Percentiles rank a stretch among this genome's conserved stretches.
phyloP scores from a whole-genome alignment of 2,113 vertebrate species.

The Oreotrochilus melanogaster region DNA sequence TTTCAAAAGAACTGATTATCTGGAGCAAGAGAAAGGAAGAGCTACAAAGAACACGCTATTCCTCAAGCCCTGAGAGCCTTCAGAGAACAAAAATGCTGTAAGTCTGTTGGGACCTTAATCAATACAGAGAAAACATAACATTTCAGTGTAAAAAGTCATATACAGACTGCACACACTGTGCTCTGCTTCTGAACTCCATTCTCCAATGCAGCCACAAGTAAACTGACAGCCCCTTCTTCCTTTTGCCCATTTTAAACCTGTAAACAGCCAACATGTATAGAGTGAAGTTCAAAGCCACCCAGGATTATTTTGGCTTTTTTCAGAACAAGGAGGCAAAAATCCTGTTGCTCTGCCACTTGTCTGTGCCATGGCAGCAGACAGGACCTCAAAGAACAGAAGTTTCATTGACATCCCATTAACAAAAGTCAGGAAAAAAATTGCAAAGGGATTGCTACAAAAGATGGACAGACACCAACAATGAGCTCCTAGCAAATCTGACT shows the following conservation, averaged over 20 bases:
- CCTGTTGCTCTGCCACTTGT: neutral
- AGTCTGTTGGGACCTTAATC: neutral
- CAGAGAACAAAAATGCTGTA: neutral
- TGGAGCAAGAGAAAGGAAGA: neutral
- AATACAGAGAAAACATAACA: neutral
- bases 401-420: neutral
- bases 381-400: neutral
- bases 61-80: neutral
- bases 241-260: neutral
- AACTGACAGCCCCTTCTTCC: neutral
- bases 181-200: neutral
- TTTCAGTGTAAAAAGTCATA: neutral
- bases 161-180: neutral
- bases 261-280: neutral
- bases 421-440: neutral
- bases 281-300: neutral
- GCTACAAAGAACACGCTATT: neutral
- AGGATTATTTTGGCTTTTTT: constrained; percentile 53
- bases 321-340: constrained; percentile 21
- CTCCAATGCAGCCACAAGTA: neutral
- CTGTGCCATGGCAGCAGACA: neutral
- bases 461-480: constrained; percentile 25
- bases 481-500: constrained; percentile 18
- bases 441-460: neutral
- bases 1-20: neutral